Conservation (phyloP, 2,888 invertebrate genomes). For the Ypsolopha scabrella region DNA sequence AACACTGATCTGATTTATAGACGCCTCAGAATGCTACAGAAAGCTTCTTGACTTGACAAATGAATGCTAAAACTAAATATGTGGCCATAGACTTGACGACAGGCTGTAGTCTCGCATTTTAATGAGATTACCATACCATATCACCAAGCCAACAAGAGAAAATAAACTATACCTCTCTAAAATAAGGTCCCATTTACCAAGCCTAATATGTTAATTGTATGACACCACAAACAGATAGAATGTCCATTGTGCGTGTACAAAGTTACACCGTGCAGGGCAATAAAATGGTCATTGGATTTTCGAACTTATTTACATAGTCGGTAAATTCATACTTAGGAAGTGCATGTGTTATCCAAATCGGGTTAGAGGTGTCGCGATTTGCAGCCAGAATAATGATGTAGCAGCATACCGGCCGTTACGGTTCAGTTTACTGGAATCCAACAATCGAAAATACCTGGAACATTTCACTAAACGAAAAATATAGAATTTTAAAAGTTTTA, state of each 20-base stretch:
- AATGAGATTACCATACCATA: conserved; percentile 17
- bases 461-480: too few species aligned
- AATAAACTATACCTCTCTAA: conserved; percentile 2
- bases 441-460: too few species aligned
- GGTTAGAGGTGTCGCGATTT: conserved; percentile 14
- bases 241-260: conserved; percentile 41
- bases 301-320: conserved; percentile 22
- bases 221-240: conserved; percentile 30
- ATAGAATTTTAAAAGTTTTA: too few species aligned
- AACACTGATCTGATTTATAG: too few species aligned
- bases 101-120: conserved; percentile 21
- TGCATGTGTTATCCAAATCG: conserved; percentile 10
- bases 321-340: conserved; percentile 12
- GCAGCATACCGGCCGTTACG: conserved; percentile 36
- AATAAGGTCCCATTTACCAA: too few species aligned
- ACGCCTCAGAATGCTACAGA: too few species aligned
- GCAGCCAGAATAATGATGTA: conserved; percentile 49
- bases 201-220: conserved; percentile 1
- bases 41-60: too few species aligned
- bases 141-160: conserved; percentile 4
- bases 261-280: conserved; percentile 15
- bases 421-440: conserved; percentile 14
- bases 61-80: neutral
- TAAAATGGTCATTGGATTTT: conserved; percentile 18
- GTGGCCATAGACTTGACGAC: conserved; percentile 3